phyloP scores from a whole-genome alignment of 2,797 vertebrate species.

The Eulemur mongoz region DNA sequence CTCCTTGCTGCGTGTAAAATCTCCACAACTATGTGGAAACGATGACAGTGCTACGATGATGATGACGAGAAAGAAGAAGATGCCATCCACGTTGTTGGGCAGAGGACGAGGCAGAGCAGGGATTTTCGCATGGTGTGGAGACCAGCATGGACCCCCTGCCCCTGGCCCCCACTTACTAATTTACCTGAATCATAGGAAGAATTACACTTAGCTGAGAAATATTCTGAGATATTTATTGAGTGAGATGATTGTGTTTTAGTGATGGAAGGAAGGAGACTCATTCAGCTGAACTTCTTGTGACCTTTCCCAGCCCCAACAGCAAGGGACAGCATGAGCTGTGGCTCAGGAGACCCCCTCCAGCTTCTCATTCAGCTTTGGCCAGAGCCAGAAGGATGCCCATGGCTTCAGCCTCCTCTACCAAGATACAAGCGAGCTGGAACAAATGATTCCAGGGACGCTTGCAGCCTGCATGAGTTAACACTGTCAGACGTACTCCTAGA shows the following conservation, averaged over 20 bases:
- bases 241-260: neutral
- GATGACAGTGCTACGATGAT: neutral
- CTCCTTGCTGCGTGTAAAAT: neutral
- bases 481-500: fast-evolving
- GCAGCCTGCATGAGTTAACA: neutral
- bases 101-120: neutral
- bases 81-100: neutral
- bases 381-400: fast-evolving
- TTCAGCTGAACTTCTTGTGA: neutral
- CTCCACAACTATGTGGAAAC: neutral
- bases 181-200: neutral
- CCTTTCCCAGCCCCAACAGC: neutral
- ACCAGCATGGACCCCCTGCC: fast-evolving
- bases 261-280: neutral
- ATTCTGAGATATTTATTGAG: neutral
- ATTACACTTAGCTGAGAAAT: neutral
- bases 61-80: neutral
- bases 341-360: neutral
- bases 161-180: fast-evolving
- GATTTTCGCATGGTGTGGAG: neutral
- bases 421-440: no score
- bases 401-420: neutral
- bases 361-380: neutral
- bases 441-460: neutral
- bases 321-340: neutral